Evolutionary conservation across 37 sponge, comb jelly and placozoan genomes (phyloP).

Genomic region (Eunapius fragilis): DNA sequence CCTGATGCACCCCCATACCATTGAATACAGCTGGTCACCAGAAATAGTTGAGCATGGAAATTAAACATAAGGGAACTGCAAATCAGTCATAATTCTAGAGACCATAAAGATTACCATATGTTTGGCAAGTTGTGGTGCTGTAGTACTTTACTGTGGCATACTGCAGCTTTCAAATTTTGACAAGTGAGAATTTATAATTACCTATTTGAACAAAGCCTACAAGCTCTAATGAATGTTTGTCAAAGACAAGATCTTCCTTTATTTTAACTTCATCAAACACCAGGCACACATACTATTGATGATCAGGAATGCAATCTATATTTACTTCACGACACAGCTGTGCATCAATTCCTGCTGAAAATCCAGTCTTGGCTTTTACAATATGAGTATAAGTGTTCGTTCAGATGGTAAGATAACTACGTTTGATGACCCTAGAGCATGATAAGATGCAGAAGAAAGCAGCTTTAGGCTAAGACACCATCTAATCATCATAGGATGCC

Average conservation of each 20-base stretch:
- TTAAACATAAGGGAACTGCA: not conserved
- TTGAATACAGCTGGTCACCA: constrained; percentile 10
- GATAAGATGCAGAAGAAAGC: too few relatives aligned
- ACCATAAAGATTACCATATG: constrained; percentile 16
- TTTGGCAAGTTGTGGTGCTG: constrained; percentile 23
- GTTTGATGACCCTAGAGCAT: constrained; percentile 16
- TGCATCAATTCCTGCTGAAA: too few relatives aligned
- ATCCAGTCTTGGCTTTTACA: constrained; percentile 33
- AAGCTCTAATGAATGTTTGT: constrained; percentile 19
- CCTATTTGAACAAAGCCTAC: constrained; percentile 22
- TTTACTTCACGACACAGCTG: constrained; percentile 29
- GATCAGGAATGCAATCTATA: constrained; percentile 18
- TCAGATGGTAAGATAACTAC: constrained; percentile 16
- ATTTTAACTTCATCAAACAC: constrained; percentile 48
- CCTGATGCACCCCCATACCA: constrained; percentile 17
- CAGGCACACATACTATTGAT: constrained; percentile 38
- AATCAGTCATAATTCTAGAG: not conserved
- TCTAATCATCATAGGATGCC: not conserved
- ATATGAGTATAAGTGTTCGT: constrained; percentile 30
- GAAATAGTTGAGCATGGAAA: constrained; percentile 13
- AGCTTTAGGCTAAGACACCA: constrained; percentile 36
- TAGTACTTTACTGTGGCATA: too few relatives aligned
- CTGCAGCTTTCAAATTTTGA: constrained; percentile 16
- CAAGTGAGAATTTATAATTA: constrained; percentile 19
- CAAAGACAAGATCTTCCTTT: constrained; percentile 30